Evolutionary conservation across 1,140 invertebrate genomes (phyloP), one percentile per base, ranked within the genome.

Genomic region (Pogonomyrmex californicus): DNA sequence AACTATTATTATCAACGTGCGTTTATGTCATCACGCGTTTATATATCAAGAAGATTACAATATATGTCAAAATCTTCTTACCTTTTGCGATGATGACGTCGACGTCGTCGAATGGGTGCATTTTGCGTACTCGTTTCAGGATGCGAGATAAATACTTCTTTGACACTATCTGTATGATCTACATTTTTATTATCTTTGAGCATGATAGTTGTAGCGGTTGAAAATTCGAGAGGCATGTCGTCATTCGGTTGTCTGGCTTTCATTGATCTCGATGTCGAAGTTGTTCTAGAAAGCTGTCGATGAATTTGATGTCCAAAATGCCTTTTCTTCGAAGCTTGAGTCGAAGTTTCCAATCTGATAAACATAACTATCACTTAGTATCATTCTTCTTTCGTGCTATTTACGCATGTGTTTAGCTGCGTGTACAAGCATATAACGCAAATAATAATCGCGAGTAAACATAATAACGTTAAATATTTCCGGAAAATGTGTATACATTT

Each of bases 31-130:
- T 38, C 60, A 17, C 23, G 23, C 23, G 23, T 7, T 63, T 63
- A 17, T 17, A 36, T 12, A 38, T 63, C 33, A 63, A 63, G 5
- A n/a, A n/a, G n/a, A n/a, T n/a, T n/a, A n/a, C n/a, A n/a, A n/a
- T n/a, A n/a, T n/a, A n/a, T n/a, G n/a, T n/a, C 41, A 3, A 68
- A 68, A 10, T 23, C 47, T 81, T 49, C 60, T 2, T 88, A 94
- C 93, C 91, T 93, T 86, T 78, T 89, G 14, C 92, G 91, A 90
- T 93, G 90, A 85, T 94, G 92, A 63, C 92, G 87, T 47, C 92
- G 90, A 75, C 88, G 92, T 71, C 92, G 92, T 54, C 86, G 89
- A 49, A 86, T 92, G 44, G 90, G 87, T 12, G 49, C 7, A 58
- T 75, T 85, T 44, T 90, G 87, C 30, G 54, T 86, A 58, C 36